These are phyloP conservation scores for Pycnonotus jocosus DNA, from an alignment of 2,113 vertebrate species.

Conservation along the genomic window DNA sequence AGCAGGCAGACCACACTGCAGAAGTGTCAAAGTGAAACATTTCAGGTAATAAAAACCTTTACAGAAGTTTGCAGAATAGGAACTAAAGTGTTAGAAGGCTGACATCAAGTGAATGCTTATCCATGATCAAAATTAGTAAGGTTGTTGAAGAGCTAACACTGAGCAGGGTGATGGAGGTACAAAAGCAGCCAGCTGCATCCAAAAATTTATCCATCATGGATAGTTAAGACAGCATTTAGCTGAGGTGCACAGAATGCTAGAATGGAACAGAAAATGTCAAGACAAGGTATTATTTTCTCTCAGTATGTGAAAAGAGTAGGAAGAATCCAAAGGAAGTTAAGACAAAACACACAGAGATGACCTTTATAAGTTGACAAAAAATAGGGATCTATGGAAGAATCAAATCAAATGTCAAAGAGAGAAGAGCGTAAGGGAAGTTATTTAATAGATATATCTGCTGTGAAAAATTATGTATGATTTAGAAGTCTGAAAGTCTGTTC, in stretches of 20 bases:
- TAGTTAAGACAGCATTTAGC: not conserved
- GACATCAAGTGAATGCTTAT: not conserved
- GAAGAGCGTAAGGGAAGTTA: not conserved
- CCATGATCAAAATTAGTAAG: not conserved
- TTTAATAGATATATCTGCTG: slow-evolving; percentile 31
- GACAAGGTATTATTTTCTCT: not conserved
- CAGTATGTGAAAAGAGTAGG: not conserved
- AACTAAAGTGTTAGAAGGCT: not conserved
- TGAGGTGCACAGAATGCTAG: not conserved
- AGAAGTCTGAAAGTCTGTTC: not conserved
- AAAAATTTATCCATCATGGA: not conserved
- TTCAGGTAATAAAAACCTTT: not conserved
- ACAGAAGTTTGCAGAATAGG: not conserved
- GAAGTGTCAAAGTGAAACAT: not conserved
- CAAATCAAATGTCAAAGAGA: slow-evolving; percentile 13
- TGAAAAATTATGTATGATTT: slow-evolving; percentile 7
- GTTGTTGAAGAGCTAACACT: not conserved
- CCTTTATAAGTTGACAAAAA: slow-evolving; percentile 13
- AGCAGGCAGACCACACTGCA: not conserved
- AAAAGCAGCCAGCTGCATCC: not conserved
- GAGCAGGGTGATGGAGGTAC: not conserved
- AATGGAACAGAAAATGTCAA: slow-evolving; percentile 2
- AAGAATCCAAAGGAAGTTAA: slow-evolving; percentile 21
- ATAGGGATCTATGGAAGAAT: not conserved
- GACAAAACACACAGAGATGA: slow-evolving; percentile 10